phyloP scores from a whole-genome alignment of 2,797 vertebrate species.

The Sebastes vulpes region DNA sequence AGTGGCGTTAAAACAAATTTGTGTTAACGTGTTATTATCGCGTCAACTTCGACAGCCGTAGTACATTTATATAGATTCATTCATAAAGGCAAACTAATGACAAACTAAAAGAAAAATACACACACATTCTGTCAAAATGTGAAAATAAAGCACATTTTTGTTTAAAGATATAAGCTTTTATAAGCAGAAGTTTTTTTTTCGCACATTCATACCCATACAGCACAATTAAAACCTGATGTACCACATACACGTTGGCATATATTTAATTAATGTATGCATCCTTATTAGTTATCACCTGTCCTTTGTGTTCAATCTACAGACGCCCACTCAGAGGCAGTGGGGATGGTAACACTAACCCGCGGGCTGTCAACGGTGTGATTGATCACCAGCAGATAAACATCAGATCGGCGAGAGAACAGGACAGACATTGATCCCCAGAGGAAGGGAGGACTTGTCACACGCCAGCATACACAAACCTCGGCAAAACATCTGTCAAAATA shows the following conservation, averaged over 20 bases:
- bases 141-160: background rate
- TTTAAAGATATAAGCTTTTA: background rate
- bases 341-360: slow-evolving; percentile 78
- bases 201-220: background rate
- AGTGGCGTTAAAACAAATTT: background rate
- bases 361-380: slow-evolving; percentile 82
- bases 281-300: slow-evolving; percentile 40
- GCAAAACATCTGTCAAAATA: slow-evolving; percentile 83
- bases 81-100: background rate
- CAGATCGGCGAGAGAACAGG: slow-evolving; percentile 80
- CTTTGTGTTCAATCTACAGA: slow-evolving; percentile 38
- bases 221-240: background rate
- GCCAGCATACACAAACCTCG: slow-evolving; percentile 76
- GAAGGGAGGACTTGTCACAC: slow-evolving; percentile 83
- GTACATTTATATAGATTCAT: background rate
- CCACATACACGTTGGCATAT: background rate
- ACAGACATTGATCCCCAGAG: slow-evolving; percentile 84
- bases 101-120: background rate
- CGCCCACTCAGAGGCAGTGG: slow-evolving; percentile 44
- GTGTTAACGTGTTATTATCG: too few species aligned
- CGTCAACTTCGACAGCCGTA: too few species aligned
- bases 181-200: background rate
- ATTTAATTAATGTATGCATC: slow-evolving; percentile 15
- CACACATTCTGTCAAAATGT: background rate
- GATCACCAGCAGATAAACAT: slow-evolving; percentile 85